phyloP scores from a whole-genome alignment of 2,888 invertebrate genomes.

The Athalia cordata region DNA sequence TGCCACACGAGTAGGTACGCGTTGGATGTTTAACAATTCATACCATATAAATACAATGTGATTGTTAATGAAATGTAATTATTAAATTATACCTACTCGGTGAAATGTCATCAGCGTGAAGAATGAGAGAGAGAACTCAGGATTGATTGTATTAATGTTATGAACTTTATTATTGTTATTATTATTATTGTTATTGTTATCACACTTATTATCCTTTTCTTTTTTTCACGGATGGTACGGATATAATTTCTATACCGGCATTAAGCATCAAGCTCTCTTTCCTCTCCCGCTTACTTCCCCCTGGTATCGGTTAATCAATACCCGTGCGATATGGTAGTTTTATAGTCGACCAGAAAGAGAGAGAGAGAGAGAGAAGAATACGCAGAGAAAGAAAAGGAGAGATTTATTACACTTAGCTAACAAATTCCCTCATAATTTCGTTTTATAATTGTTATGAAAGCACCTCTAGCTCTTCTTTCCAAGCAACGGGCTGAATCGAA shows the following conservation, averaged over 20 bases:
- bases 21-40: too few species aligned
- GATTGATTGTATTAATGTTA: not conserved
- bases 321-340: constrained; percentile 59
- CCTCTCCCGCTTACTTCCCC: too few species aligned
- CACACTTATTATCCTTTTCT: too few species aligned
- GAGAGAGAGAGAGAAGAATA: constrained; percentile 49
- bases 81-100: not conserved
- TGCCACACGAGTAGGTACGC: too few species aligned
- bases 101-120: not conserved
- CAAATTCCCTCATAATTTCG: constrained; percentile 18
- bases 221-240: too few species aligned
- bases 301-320: constrained; percentile 54
- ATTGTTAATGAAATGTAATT: too few species aligned
- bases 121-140: constrained; percentile 2
- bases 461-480: not conserved
- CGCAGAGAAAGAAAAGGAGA: too few species aligned
- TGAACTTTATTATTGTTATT: not conserved
- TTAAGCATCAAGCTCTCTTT: not conserved
- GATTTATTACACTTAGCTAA: not conserved
- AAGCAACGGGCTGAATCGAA: constrained; percentile 10
- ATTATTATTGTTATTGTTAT: too few species aligned
- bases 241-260: constrained; percentile 22
- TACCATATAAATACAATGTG: too few species aligned
- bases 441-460: not conserved
- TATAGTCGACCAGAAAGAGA: constrained; percentile 59